Conservation (phyloP, 2,797 vertebrate species). For the Gymnothorax reevesii region DNA sequence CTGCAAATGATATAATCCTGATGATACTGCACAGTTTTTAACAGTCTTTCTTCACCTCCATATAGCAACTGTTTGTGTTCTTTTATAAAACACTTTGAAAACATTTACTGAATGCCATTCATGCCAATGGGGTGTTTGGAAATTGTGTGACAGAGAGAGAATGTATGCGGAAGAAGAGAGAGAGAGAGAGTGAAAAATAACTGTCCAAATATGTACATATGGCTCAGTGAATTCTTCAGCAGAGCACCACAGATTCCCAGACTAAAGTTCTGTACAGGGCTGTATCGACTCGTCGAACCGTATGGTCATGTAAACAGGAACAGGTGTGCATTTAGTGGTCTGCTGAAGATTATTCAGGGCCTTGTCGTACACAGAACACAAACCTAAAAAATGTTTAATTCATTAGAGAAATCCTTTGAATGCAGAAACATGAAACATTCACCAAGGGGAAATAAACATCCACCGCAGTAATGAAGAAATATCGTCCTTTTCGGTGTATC, state of each 20-base stretch:
- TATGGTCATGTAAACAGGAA: not conserved
- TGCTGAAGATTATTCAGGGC: not conserved
- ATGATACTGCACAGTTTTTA: too few species aligned
- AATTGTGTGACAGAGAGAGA: not conserved
- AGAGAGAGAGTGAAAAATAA: not conserved
- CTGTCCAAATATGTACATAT: not conserved
- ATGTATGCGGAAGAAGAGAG: not conserved
- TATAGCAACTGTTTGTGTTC: too few species aligned
- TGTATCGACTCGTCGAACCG: not conserved
- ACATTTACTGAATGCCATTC: too few species aligned
- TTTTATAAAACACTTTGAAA: too few species aligned
- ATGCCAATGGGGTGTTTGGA: too few species aligned
- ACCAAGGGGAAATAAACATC: not conserved
- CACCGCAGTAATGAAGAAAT: not conserved
- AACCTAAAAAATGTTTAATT: constrained; percentile 1
- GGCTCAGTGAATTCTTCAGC: not conserved
- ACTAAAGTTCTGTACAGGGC: not conserved
- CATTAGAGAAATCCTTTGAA: not conserved
- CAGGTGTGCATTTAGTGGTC: not conserved
- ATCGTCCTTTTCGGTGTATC: not conserved
- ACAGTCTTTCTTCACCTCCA: too few species aligned
- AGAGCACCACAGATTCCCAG: not conserved
- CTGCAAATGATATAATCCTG: too few species aligned
- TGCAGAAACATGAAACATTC: not conserved
- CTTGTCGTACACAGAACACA: not conserved